Evolutionary conservation across 1,140 invertebrate genomes (phyloP).

Genomic region (Pseudomyrmex cubaensis): DNA sequence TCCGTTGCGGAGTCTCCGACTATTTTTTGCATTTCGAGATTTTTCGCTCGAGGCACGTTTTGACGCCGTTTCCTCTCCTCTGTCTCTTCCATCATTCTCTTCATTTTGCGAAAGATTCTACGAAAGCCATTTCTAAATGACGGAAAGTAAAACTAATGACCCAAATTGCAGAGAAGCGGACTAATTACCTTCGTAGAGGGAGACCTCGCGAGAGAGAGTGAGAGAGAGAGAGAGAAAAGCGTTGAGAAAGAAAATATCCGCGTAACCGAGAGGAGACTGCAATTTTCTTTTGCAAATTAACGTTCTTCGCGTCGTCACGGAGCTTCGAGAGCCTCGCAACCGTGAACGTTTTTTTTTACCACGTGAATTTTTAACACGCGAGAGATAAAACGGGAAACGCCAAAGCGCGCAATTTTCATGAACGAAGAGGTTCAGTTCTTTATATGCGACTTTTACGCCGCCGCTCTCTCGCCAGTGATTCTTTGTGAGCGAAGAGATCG

Average conservation of each 20-base stretch:
- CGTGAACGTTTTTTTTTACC: constrained; percentile 42
- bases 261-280: constrained; percentile 40
- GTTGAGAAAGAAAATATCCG: constrained; percentile 45
- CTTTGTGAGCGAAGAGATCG: constrained; percentile 20
- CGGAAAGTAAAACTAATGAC: constrained; percentile 46
- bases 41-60: not conserved
- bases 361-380: constrained; percentile 42
- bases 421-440: constrained; percentile 38
- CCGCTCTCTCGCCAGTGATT: not conserved
- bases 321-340: constrained; percentile 18
- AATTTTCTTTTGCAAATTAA: constrained; percentile 59
- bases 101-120: constrained; percentile 25
- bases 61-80: not conserved
- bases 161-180: constrained; percentile 48
- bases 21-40: not conserved
- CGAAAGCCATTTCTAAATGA: constrained; percentile 27
- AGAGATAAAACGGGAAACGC: constrained; percentile 42
- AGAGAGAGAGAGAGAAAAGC: no score
- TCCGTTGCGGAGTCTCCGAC: no score
- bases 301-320: constrained; percentile 22
- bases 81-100: not conserved
- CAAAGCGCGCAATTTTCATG: constrained; percentile 51
- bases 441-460: constrained; percentile 22
- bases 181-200: constrained; percentile 27
- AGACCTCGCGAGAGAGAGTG: not conserved